Conservation (phyloP, 2,113 vertebrate species). For the Oxyura jamaicensis region DNA sequence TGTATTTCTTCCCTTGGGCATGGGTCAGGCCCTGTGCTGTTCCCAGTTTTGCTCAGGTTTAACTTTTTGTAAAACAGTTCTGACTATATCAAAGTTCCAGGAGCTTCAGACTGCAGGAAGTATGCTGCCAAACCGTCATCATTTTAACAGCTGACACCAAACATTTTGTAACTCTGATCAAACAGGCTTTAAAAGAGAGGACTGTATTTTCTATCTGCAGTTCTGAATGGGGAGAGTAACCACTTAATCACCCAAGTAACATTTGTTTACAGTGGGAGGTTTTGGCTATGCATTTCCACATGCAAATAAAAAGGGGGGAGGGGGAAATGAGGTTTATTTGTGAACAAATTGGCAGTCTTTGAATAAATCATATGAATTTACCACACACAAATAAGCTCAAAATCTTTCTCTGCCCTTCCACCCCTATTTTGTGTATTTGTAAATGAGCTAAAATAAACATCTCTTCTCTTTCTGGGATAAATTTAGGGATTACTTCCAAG, state of each 20-base stretch:
- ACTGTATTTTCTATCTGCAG: neutral
- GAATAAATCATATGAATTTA: neutral
- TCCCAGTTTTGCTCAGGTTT: neutral
- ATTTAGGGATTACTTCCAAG: slow-evolving; percentile 60
- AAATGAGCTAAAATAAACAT: slow-evolving; percentile 32
- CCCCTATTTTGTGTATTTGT: neutral
- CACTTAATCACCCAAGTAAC: neutral
- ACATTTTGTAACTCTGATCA: neutral
- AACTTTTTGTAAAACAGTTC: neutral
- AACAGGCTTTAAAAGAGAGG: neutral
- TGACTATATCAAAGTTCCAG: neutral
- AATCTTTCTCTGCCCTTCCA: neutral
- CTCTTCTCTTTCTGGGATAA: slow-evolving; percentile 66
- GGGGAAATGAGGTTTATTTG: neutral
- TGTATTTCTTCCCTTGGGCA: neutral
- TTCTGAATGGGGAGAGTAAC: neutral
- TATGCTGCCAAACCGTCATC: neutral
- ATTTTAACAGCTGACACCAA: neutral
- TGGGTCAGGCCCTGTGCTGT: neutral
- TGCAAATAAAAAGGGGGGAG: neutral
- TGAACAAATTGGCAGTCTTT: neutral
- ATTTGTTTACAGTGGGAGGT: neutral
- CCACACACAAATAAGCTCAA: neutral
- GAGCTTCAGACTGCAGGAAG: neutral
- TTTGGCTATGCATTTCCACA: neutral